Conservation (phyloP, 2,888 invertebrate genomes). For the Acholoe squamosa region DNA sequence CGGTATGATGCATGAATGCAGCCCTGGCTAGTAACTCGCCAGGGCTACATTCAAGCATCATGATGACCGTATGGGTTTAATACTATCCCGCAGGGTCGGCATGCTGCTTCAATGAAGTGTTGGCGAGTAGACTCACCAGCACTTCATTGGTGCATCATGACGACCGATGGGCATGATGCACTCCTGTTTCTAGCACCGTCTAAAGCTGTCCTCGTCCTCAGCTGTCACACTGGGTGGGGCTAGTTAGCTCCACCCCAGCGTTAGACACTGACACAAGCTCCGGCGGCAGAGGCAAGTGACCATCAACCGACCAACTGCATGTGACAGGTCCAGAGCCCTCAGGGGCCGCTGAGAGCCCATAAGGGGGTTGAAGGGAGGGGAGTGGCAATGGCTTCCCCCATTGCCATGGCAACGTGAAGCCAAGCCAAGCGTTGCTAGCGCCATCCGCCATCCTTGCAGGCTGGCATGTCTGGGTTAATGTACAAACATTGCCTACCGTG, state of each 20-base stretch:
- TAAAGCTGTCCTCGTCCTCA: neutral
- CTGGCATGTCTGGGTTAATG: slow-evolving; percentile 50
- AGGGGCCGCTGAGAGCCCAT: neutral
- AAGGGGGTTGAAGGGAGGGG: neutral
- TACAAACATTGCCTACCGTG: slow-evolving; percentile 42
- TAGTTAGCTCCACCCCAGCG: neutral
- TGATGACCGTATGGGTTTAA: no score
- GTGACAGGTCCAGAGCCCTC: slow-evolving; percentile 46
- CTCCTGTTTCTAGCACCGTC: neutral
- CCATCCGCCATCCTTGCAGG: neutral
- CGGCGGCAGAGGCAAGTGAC: slow-evolving; percentile 12
- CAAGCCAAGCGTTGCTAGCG: slow-evolving; percentile 53
- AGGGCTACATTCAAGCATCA: no score
- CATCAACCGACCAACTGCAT: slow-evolving; percentile 27
- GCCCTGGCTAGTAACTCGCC: no score
- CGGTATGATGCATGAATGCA: no score
- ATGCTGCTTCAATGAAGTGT: no score
- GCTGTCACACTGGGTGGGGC: slow-evolving; percentile 27
- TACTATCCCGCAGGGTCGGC: no score
- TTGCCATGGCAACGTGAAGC: slow-evolving; percentile 62
- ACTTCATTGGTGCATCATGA: no score
- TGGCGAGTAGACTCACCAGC: no score
- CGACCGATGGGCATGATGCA: no score
- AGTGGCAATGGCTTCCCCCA: slow-evolving; percentile 36
- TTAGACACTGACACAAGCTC: neutral